These are phyloP conservation scores for Cotesia glomerata DNA, from an alignment of 1,140 invertebrate species.

Conservation along the genomic window DNA sequence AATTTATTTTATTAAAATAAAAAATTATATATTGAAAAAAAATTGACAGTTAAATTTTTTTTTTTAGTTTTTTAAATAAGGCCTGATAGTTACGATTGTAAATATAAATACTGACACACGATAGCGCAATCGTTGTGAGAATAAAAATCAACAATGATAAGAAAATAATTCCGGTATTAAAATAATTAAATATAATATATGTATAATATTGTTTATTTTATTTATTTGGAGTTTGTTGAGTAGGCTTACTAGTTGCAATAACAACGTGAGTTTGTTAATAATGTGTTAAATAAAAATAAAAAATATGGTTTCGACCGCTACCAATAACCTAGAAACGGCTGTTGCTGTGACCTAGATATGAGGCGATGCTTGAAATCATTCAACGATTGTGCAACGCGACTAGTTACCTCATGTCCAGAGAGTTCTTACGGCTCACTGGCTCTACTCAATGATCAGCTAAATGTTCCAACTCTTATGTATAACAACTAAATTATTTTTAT, in stretches of 20 bases:
- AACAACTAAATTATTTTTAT: no score
- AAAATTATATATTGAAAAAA: background rate
- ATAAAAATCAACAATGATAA: no score
- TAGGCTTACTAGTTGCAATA: no score
- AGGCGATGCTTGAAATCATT: constrained; percentile 66
- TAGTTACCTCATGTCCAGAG: constrained; percentile 61
- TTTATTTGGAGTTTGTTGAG: no score
- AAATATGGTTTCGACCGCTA: constrained; percentile 51
- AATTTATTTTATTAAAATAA: constrained; percentile 5
- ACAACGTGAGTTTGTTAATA: background rate
- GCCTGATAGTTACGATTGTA: background rate
- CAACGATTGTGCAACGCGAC: constrained; percentile 62
- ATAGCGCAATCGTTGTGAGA: no score
- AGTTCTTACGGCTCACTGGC: constrained; percentile 50
- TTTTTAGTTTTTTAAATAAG: no score
- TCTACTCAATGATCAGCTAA: constrained; percentile 36
- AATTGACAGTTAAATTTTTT: no score
- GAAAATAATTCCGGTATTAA: no score
- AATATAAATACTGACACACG: background rate
- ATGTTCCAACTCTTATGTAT: background rate
- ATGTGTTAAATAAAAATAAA: background rate
- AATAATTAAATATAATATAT: no score
- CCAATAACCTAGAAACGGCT: constrained; percentile 65
- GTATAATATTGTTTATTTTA: no score
- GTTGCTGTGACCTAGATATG: constrained; percentile 65